A percentile compares a stretch with the other conserved stretches of the same genome.
These are phyloP conservation scores for Verasper variegatus DNA, from an alignment of 2,113 vertebrate genomes.

Conservation along the genomic window DNA sequence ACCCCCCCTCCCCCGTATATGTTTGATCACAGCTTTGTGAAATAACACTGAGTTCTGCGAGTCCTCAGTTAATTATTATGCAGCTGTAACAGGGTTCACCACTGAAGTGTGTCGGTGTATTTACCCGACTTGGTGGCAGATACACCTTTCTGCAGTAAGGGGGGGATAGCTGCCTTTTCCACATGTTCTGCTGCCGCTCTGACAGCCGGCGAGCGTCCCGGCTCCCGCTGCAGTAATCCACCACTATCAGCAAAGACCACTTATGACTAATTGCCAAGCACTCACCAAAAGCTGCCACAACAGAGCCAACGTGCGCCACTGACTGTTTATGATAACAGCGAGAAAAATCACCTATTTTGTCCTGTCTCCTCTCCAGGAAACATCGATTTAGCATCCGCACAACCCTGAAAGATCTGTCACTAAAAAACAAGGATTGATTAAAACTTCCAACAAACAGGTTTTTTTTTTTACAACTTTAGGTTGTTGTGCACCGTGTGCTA, in stretches of 20 bases:
- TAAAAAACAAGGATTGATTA: not conserved
- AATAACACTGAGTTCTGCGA: not conserved
- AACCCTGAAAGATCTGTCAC: not conserved
- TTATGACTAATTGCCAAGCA: not conserved
- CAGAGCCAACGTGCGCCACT: not conserved
- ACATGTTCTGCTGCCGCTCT: no score
- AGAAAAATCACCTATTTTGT: not conserved
- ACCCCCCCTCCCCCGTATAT: not conserved
- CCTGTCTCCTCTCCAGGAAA: not conserved
- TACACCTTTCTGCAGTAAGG: not conserved
- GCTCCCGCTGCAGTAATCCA: no score
- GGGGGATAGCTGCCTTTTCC: no score
- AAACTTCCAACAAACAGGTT: not conserved
- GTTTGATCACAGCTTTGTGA: not conserved
- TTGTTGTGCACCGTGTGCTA: no score
- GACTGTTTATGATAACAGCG: not conserved
- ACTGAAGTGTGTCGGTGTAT: not conserved
- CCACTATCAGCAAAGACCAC: not conserved
- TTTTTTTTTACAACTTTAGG: no score
- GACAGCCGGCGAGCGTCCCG: no score
- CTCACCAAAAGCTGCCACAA: not conserved
- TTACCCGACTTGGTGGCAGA: not conserved
- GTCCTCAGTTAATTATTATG: not conserved
- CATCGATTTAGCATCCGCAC: not conserved
- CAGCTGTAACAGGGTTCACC: not conserved